Base-by-base conservation (phyloP, 2,113 vertebrate species). In the Corythoichthys intestinalis region DNA sequence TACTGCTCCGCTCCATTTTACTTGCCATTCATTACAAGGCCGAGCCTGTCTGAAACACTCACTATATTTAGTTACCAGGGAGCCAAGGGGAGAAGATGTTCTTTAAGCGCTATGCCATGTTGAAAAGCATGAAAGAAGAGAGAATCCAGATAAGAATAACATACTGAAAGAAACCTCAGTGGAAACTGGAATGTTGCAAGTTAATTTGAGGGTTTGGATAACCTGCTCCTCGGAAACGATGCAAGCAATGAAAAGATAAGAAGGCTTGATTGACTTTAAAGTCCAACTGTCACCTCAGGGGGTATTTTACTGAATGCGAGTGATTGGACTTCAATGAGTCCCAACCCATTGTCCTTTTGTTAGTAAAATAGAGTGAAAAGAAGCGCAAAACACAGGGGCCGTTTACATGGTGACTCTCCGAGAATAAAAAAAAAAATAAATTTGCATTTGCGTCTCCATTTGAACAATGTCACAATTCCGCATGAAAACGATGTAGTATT, bases 31-130 rank as follows among this genome's bases (percentile, higher is more conserved):
- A 79, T 88, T 88, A 82, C 85, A 76, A 70, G 85, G 81, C 78
- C 28, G 71, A 73, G 87, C 83, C 44, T 90, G 87, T 89, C 87
- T 88, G 70, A 86, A 83, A 78, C 80, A 83, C 77, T 74, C 76
- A 59, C 90, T 92, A 92, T 91, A 91, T 91, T 91, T 92, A 91
- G 88, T 75, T 75, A 65, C 66, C 58, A 64, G 48, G 44, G 79
- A 87, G 85, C 87, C 86, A 15, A 72, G 71, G 83, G 86, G 84
- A 63, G 77, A 84, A 83, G 88, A 88, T 91, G 86, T 85, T 86
- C 86, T 85, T 75, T 74, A 38, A 83, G 82, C 87, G 76, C 69
- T 76, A 70, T 84, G 82, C 84, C 80, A 66, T 82, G 81, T 77
- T 61, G 82, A 82, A 81, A 74, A 69, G 65, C 57, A 11, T 35